Base-by-base conservation (phyloP, 1,140 invertebrate species). In the Oncopodura yosiiana region DNA sequence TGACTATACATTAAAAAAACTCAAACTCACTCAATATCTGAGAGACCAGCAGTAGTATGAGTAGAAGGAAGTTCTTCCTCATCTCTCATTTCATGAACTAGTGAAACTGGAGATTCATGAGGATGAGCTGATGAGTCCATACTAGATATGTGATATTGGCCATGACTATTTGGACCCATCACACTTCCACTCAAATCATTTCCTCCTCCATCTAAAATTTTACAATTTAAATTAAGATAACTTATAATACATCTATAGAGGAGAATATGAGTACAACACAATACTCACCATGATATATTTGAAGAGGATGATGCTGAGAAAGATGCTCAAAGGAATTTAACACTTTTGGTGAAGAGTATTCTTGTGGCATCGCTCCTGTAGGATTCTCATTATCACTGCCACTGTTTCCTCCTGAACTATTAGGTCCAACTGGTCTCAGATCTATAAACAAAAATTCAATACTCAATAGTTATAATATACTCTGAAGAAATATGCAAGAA, bases 301-400 rank as follows among this genome's bases (percentile, higher is more conserved):
- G 38, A 16, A 46, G 18, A 27, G 43, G 43, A 29, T 46, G 43
- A 12, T 46, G 43, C 16, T 27, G 43, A n/a, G n/a, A n/a, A 18
- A 63, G 49, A 57, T 63, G 60, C 45, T 63, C 62, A 9, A 54
- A 60, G 9, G 62, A 63, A 46, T 64, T 64, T 27, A 64, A 49
- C 14, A 61, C 53, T 46, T 64, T 61, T 19, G 36, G 48, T 14
- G 46, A 41, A 29, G 41, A 8, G 39, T 58, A 56, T 19, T 62
- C 60, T 48, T 59, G 51, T 19, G 46, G 46, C 5, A 12, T 34
- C 9, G 49, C 46, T 14, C 49, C 39, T 24, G 36, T 53, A 44
- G 58, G 54, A 38, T 54, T 60, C 38, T 64, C 62, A 54, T 64
- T 64, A 48, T 64, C 62, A 14, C 58, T 61, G n/a, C 60, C 60